Base-by-base conservation (phyloP, 2,797 vertebrate genomes). In the Triplophysa yarkandensis region DNA sequence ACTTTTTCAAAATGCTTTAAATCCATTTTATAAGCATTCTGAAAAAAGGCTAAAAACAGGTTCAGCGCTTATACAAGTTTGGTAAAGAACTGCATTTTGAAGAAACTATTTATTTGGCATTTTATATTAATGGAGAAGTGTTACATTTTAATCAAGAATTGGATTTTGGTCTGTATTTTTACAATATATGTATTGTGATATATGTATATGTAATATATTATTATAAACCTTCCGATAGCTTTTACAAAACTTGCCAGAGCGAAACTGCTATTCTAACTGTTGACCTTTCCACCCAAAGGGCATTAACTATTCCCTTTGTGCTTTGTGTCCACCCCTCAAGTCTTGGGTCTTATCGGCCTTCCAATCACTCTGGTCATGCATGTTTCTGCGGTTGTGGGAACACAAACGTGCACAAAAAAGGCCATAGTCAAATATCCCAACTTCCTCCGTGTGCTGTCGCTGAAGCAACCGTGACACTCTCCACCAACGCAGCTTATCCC, bases 241-340 rank as follows among this genome's bases (percentile, higher is more conserved):
- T 39, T 3, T 14, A 39, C 36, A 13, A 39, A 39, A 3, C 13
- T 44, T 71, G 73, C 28, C 4, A 61, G 76, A 4, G 9, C 6
- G n/a, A 30, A 46, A 73, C 73, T 80, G 67, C 74, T 74, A 60
- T 73, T 81, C 69, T 81, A 77, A 77, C 74, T 27, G 30, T 46
- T 77, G 74, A 74, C 71, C 73, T 76, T 72, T 81, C 68, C 62
- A 63, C 77, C 70, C 70, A 79, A 68, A 79, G 36, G 39, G 23
- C 30, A 34, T 28, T 77, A 55, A 79, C 74, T 74, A 68, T 71
- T 65, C 63, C 17, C 52, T 77, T 79, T 79, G 70, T 77, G 34
- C 67, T 60, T 46, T 74, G 52, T 44, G 34, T 50, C 23, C 48
- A 46, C n/a, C n/a, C 68, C 10, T 17, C 52, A 19, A 57, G 44